phyloP scores from a whole-genome alignment of 2,888 invertebrate species.

The Miltochrista miniata region DNA sequence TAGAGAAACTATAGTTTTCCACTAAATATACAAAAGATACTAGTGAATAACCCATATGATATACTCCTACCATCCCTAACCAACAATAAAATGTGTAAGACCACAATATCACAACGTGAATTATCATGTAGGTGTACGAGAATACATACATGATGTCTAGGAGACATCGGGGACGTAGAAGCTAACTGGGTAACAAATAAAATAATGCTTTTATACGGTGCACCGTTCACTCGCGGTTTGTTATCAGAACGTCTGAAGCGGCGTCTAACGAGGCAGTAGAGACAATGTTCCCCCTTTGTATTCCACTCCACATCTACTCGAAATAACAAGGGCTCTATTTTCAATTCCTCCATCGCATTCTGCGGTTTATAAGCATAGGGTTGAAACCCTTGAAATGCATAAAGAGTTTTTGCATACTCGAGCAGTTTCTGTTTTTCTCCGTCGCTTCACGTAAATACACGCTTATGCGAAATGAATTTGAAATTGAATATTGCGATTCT shows the following conservation, averaged over 20 bases:
- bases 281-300: slow-evolving; percentile 76
- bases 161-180: slow-evolving; percentile 9
- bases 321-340: slow-evolving; percentile 82
- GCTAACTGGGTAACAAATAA: slow-evolving; percentile 34
- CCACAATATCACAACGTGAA: background rate
- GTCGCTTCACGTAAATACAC: slow-evolving; percentile 45
- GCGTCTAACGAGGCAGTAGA: slow-evolving; percentile 73
- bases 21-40: too few relatives aligned
- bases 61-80: background rate
- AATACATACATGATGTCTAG: too few relatives aligned
- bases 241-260: slow-evolving; percentile 76
- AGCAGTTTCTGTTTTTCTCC: slow-evolving; percentile 53
- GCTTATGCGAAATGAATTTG: slow-evolving; percentile 46
- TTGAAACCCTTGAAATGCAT: slow-evolving; percentile 61
- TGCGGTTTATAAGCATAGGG: slow-evolving; percentile 60
- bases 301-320: slow-evolving; percentile 75
- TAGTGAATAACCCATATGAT: too few relatives aligned
- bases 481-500: slow-evolving; percentile 44
- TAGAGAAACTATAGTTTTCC: too few relatives aligned
- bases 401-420: slow-evolving; percentile 63
- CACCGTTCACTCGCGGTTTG: slow-evolving; percentile 60
- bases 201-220: slow-evolving; percentile 50
- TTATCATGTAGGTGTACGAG: background rate
- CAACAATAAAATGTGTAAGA: background rate
- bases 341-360: slow-evolving; percentile 72